Percentiles rank a stretch among this genome's conserved stretches.
Conservation (phyloP, 1,140 invertebrate genomes). For the Globodera rostochiensis region DNA sequence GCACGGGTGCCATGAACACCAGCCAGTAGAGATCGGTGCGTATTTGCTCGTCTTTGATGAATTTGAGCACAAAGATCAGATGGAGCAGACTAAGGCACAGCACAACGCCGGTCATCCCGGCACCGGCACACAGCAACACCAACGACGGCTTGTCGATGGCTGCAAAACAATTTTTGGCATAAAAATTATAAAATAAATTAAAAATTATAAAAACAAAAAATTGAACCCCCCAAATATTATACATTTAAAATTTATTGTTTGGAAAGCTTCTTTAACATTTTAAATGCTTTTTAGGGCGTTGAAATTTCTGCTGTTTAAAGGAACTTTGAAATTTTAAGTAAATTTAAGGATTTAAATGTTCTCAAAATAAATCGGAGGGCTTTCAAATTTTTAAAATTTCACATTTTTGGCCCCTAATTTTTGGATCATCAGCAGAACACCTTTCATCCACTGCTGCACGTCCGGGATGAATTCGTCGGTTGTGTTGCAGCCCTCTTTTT, state of each 20-base stretch:
- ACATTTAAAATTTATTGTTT: too few relatives aligned
- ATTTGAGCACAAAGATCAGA: constrained; percentile 57
- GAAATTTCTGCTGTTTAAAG: not conserved
- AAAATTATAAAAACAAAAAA: not conserved
- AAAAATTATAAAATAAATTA: not conserved
- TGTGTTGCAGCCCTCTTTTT: constrained; percentile 19
- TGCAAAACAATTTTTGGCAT: constrained; percentile 28
- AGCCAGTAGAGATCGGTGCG: constrained; percentile 60
- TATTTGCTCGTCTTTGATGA: constrained; percentile 57
- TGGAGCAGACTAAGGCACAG: constrained; percentile 52
- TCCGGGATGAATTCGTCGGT: constrained; percentile 33
- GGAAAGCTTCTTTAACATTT: too few relatives aligned
- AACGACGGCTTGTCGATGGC: constrained; percentile 48
- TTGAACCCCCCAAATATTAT: too few relatives aligned
- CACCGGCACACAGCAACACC: constrained; percentile 33
- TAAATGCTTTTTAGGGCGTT: too few relatives aligned
- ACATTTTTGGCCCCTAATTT: not conserved
- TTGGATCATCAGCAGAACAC: not conserved
- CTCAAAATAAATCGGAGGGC: not conserved
- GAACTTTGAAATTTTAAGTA: not conserved
- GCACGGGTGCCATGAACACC: constrained; percentile 61
- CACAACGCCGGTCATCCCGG: constrained; percentile 34
- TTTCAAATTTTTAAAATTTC: too few relatives aligned
- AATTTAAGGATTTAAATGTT: constrained; percentile 7
- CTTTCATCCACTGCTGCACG: constrained; percentile 30